Base-by-base conservation (phyloP, 2,888 invertebrate species). In the Tetragonula carbonaria region DNA sequence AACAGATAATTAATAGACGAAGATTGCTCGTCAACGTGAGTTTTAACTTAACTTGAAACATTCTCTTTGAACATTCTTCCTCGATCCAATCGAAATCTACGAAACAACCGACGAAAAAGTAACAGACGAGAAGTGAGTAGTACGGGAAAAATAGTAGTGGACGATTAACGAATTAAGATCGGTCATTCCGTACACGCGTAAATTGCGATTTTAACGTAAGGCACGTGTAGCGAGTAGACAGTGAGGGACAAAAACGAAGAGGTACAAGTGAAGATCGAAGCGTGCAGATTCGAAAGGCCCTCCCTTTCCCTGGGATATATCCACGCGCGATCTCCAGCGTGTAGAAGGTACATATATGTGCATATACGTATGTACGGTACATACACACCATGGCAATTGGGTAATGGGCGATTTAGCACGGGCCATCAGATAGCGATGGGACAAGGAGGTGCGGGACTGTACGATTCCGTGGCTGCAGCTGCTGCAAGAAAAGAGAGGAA, bases 321-420 rank as follows among this genome's bases (percentile, higher is more conserved):
- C 6, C 51, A 13, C 57, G 51, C 63, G 6, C 4, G 18, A 28
- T 67, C 62, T 11, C 68, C 50, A 23, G 16, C 16, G 38, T 67
- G 63, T 65, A 28, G 45, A 65, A 5, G 21, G 33, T 55, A 21
- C 65, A 57, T 57, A n/a, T 66, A 59, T 55, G 28, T 21, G 33
- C 45, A 70, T 50, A 21, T 65, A 55, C 62, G 62, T 78, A 75
- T 38, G 74, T 77, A 55, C 59, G 14, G 23, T 57, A 68, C 57
- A 68, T 67, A 75, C 45, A 75, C 45, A 63, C 38, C 84, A 77
- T 73, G 86, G 87, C 90, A 91, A 91, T 92, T 91, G 91, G 90
- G 90, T 91, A 92, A 92, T 92, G 91, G 92, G 85, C 92, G 90
- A 92, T 92, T 92, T 91, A 92, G 91, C 92, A 92, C 92, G 92